These are phyloP conservation scores for Thaumetopoea pityocampa DNA, from an alignment of 1,140 invertebrate species.

Conservation along the genomic window DNA sequence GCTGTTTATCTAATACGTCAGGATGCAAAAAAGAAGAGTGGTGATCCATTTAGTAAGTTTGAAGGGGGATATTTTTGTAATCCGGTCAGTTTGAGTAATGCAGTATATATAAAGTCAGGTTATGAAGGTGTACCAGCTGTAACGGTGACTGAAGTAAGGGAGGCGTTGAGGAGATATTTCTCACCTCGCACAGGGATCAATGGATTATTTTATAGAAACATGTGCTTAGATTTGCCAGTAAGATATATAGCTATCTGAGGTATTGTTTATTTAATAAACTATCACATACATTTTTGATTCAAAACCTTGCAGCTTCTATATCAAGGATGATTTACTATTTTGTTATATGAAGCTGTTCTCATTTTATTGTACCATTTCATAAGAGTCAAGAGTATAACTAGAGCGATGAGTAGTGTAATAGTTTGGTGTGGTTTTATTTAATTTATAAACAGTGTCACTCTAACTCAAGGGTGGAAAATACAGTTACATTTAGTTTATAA, in stretches of 20 bases:
- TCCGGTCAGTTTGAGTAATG: slow-evolving; percentile 67
- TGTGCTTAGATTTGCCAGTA: slow-evolving; percentile 50
- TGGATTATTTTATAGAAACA: slow-evolving; percentile 63
- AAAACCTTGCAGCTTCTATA: too few relatives aligned
- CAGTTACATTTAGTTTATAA: too few relatives aligned
- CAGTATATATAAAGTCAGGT: slow-evolving; percentile 74
- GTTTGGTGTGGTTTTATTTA: too few relatives aligned
- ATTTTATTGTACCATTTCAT: too few relatives aligned
- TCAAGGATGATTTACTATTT: too few relatives aligned
- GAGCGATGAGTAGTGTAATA: too few relatives aligned
- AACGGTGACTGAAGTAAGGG: slow-evolving; percentile 75
- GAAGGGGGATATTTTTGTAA: slow-evolving; percentile 74
- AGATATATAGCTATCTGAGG: slow-evolving; percentile 51
- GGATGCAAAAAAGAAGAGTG: slow-evolving; percentile 74
- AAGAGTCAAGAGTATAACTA: too few relatives aligned
- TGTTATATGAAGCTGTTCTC: too few relatives aligned
- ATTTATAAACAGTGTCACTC: too few relatives aligned
- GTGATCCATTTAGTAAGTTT: slow-evolving; percentile 77
- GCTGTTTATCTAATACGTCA: slow-evolving; percentile 80
- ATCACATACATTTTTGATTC: not conserved
- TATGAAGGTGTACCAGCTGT: slow-evolving; percentile 73
- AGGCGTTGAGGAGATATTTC: slow-evolving; percentile 73
- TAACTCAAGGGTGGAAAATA: too few relatives aligned
- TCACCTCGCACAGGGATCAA: slow-evolving; percentile 67
- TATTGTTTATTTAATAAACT: slow-evolving; percentile 2